phyloP scores from a whole-genome alignment of 2,888 invertebrate species.

The Vandiemenella viatica region DNA sequence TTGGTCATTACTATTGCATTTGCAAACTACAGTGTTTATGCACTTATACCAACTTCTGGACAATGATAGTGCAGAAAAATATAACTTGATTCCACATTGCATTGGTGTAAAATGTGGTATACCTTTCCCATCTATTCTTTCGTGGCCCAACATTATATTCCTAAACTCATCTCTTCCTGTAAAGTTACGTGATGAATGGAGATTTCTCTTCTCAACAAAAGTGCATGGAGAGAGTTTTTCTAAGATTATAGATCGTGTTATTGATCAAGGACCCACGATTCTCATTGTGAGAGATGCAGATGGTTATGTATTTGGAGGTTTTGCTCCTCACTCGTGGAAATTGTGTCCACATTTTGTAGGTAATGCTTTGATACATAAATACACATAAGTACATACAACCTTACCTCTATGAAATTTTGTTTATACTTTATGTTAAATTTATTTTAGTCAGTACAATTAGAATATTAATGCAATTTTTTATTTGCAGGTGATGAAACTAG shows the following conservation, averaged over 20 bases:
- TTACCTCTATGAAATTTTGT: no score
- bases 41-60: constrained; percentile 3
- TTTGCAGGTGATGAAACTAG: constrained; percentile 47
- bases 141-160: constrained; percentile 63
- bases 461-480: constrained; percentile 4
- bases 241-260: constrained; percentile 59
- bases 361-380: no score
- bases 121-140: constrained; percentile 24
- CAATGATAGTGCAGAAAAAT: background rate
- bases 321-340: constrained; percentile 64
- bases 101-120: background rate
- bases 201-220: constrained; percentile 72
- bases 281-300: constrained; percentile 68
- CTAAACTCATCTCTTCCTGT: constrained; percentile 65
- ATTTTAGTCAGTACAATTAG: no score
- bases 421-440: no score
- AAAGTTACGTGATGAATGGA: constrained; percentile 63
- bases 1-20: constrained; percentile 4
- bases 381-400: no score
- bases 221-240: constrained; percentile 85
- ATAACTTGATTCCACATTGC: constrained; percentile 7
- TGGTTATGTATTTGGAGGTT: constrained; percentile 81
- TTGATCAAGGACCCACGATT: constrained; percentile 67
- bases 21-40: constrained; percentile 9
- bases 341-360: constrained; percentile 63